Evolutionary conservation across 2,888 invertebrate species (phyloP), one percentile per base, ranked within the genome.

Genomic region (Clistopyga incitator): DNA sequence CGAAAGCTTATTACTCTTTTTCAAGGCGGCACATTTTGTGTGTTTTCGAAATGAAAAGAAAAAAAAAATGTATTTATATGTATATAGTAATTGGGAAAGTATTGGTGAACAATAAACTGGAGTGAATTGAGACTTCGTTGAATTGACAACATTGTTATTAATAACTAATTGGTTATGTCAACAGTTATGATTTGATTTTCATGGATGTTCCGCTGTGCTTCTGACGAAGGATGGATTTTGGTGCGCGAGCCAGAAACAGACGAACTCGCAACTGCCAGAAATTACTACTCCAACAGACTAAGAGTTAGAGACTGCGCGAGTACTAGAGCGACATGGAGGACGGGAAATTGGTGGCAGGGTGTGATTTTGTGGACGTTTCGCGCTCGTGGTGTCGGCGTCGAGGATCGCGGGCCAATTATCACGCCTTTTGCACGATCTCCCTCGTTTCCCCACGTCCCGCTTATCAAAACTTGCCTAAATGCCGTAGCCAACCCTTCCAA

Each of bases 401-500:
- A 65, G 59, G 54, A 77, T 70, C 84, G 85, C 84, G 72, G 84
- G 78, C 78, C 88, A 89, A 89, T 89, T 89, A 90, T 88, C 88
- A 82, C 86, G 84, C 87, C 86, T 88, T 86, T 86, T 85, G 85
- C 84, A 82, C 81, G 70, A 85, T 78, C 80, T 86, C 82, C 82
- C 74, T 54, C 74, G 70, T 45, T 52, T 18, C n/a, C 38, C 52
- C 71, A 59, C 52, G 29, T 68, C 72, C 85, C 85, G 87, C 88
- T 89, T 89, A 88, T 90, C 87, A 88, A 89, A 89, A 89, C 88
- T 88, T 88, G 85, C 86, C 88, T 88, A 89, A 89, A 88, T 86
- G 88, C 86, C 84, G 85, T 87, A 78, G 82, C 88, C 86, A 87
- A 87, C 87, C 86, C 87, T 86, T 84, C 86, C 89, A 89, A 89